A percentile compares a stretch with the other conserved stretches of the same genome.
Evolutionary conservation across 2,888 invertebrate genomes (phyloP).

Genomic region (Lordiphosa andalusiaca): DNA sequence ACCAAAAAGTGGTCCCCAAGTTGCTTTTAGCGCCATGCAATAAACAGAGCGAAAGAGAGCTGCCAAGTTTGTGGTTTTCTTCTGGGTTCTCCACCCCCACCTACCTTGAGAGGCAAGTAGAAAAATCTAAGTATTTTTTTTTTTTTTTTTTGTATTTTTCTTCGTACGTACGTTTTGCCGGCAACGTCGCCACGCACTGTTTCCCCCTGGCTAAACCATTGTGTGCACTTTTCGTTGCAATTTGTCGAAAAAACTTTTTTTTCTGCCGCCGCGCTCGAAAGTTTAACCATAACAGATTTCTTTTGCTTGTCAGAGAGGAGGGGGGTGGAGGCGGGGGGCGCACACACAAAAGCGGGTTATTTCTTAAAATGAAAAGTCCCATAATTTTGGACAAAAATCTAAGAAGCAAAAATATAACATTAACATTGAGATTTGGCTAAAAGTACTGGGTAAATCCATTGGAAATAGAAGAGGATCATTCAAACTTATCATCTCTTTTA

Average conservation of each 20-base stretch:
- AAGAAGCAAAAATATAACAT: no score
- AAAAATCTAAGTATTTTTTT: constrained; percentile 43
- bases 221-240: constrained; percentile 67
- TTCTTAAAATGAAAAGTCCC: no score
- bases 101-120: constrained; percentile 59
- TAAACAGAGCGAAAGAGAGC: constrained; percentile 54
- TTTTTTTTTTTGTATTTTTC: no score
- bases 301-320: constrained; percentile 17
- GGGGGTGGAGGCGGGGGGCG: background rate
- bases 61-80: constrained; percentile 59
- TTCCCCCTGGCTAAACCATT: constrained; percentile 55
- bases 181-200: constrained; percentile 61
- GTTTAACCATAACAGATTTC: constrained; percentile 72
- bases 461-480: no score
- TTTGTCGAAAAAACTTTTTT: constrained; percentile 61
- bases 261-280: constrained; percentile 42
- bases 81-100: constrained; percentile 22
- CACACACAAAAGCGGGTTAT: no score
- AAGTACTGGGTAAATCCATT: no score
- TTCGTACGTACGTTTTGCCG: constrained; percentile 33
- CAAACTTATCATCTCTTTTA: no score
- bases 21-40: constrained; percentile 66
- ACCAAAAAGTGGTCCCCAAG: constrained; percentile 56
- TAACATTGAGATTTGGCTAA: no score
- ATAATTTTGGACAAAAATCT: no score